A percentile compares a stretch with the other conserved stretches of the same genome.
Evolutionary conservation across 2,113 vertebrate species (phyloP).

Genomic region (Irena cyanogastra): DNA sequence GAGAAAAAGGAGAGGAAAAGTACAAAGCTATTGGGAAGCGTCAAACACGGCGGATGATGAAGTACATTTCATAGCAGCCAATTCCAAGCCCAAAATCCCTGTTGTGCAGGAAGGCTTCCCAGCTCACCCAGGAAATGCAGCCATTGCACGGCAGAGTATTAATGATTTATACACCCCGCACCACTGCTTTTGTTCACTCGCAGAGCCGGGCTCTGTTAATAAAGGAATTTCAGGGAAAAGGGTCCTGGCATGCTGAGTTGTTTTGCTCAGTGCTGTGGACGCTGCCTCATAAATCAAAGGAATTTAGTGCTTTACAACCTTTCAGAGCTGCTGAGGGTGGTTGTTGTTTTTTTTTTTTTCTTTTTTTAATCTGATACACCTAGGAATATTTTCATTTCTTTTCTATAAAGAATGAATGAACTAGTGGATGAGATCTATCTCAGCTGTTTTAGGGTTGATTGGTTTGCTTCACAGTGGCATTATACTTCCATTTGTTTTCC

Average conservation of each 20-base stretch:
- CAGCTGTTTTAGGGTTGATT: slow-evolving; percentile 58
- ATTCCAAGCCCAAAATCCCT: slow-evolving; percentile 69
- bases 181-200: slow-evolving; percentile 68
- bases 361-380: slow-evolving; percentile 56
- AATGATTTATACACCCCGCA: slow-evolving; percentile 74
- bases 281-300: slow-evolving; percentile 71
- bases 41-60: slow-evolving; percentile 54
- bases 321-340: slow-evolving; percentile 8
- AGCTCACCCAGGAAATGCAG: slow-evolving; percentile 67
- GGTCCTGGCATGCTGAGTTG: slow-evolving; percentile 51
- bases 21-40: slow-evolving; percentile 59
- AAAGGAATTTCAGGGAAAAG: slow-evolving; percentile 68
- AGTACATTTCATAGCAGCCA: slow-evolving; percentile 67
- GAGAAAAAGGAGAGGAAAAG: slow-evolving; percentile 16
- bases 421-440: slow-evolving; percentile 40
- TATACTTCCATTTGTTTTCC: slow-evolving; percentile 56
- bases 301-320: slow-evolving; percentile 63
- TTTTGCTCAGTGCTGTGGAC: slow-evolving; percentile 38
- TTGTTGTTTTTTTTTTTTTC: neutral
- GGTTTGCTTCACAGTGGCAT: slow-evolving; percentile 38
- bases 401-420: slow-evolving; percentile 63
- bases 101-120: slow-evolving; percentile 68
- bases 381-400: slow-evolving; percentile 59
- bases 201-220: slow-evolving; percentile 64
- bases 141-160: slow-evolving; percentile 63